A percentile compares a stretch with the other conserved stretches of the same genome.
Conservation (phyloP, 2,888 invertebrate genomes). For the Iselma pallidipennis region DNA sequence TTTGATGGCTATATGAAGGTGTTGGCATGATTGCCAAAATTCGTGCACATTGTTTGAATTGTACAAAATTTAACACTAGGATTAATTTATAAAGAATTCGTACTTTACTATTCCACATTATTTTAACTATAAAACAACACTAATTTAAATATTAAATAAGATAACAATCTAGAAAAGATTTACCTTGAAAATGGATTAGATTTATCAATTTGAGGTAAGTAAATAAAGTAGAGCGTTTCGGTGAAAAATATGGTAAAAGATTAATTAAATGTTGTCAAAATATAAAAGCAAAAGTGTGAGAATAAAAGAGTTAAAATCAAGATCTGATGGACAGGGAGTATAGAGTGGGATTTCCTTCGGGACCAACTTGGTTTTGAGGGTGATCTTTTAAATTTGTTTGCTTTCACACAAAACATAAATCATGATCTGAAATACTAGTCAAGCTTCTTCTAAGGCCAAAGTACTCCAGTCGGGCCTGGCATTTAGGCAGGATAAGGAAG, state of each 20-base stretch:
- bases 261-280: too few relatives aligned
- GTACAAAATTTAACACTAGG: background rate
- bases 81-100: background rate
- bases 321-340: too few relatives aligned
- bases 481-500: too few relatives aligned
- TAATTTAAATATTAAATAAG: slow-evolving; percentile 28
- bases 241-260: background rate
- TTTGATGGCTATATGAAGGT: slow-evolving; percentile 54
- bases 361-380: too few relatives aligned
- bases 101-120: background rate
- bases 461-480: too few relatives aligned
- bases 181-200: slow-evolving; percentile 61
- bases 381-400: too few relatives aligned
- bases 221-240: background rate
- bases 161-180: slow-evolving; percentile 64
- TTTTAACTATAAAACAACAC: background rate
- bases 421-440: too few relatives aligned
- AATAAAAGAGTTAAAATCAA: too few relatives aligned
- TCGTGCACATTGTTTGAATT: slow-evolving; percentile 20
- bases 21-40: slow-evolving; percentile 34
- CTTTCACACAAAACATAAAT: too few relatives aligned
- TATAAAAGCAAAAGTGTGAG: too few relatives aligned
- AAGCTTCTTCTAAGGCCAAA: too few relatives aligned
- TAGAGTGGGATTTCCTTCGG: too few relatives aligned
- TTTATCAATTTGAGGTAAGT: background rate